Conservation (phyloP, 2,888 invertebrate species). For the Sarcophaga caerulescens region DNA sequence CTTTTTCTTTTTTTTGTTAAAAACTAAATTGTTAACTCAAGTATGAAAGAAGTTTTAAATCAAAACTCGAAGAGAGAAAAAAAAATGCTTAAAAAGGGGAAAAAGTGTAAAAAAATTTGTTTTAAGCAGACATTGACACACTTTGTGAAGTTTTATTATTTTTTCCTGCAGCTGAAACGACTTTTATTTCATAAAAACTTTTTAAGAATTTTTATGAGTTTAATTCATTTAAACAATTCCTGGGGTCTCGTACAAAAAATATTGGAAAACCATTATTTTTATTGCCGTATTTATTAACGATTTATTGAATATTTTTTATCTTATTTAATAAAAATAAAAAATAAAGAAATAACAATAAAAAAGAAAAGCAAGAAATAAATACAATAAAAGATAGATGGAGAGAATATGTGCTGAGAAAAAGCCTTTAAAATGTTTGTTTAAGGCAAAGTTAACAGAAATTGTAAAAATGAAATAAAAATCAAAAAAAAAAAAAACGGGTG, state of each 20-base stretch:
- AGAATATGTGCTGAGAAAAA: conserved; percentile 3
- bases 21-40: not conserved
- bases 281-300: conserved; percentile 44
- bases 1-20: not conserved
- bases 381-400: not conserved
- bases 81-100: not conserved
- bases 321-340: conserved; percentile 1
- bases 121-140: conserved; percentile 56
- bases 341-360: not conserved
- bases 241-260: not conserved
- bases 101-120: conserved; percentile 38
- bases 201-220: conserved; percentile 6
- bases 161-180: not conserved
- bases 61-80: not conserved
- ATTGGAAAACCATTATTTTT: conserved; percentile 49
- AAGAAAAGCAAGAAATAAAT: not conserved
- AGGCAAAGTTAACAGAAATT: conserved; percentile 14
- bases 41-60: not conserved
- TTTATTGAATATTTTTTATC: conserved; percentile 56
- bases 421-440: conserved; percentile 41
- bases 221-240: conserved; percentile 45
- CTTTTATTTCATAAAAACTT: not conserved
- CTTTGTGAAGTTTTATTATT: conserved; percentile 4
- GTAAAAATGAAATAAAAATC: conserved; percentile 5
- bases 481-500: conserved; percentile 5